A percentile compares a stretch with the other conserved stretches of the same genome.
phyloP scores from a whole-genome alignment of 1,140 invertebrate genomes.

The Rhizoglyphus robini region DNA sequence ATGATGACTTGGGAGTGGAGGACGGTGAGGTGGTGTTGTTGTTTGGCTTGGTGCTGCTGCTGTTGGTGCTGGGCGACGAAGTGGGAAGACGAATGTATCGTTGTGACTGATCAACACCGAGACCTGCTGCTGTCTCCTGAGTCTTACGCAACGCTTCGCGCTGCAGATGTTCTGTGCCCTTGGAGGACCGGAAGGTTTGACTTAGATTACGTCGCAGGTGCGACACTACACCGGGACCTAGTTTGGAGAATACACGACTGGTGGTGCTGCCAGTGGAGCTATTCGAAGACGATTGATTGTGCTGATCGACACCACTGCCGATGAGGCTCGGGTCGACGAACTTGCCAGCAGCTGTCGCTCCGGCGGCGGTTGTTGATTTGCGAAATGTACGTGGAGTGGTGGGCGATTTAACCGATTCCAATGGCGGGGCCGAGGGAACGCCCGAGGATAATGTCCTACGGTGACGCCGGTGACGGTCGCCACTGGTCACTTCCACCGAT shows the following conservation, averaged over 20 bases:
- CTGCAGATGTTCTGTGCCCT: slow-evolving; percentile 17
- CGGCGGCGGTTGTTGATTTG: neutral
- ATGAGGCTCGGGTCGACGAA: neutral
- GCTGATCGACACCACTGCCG: neutral
- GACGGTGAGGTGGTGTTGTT: slow-evolving; percentile 4
- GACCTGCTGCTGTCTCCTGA: neutral
- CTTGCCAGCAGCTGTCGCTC: neutral
- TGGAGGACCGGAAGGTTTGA: neutral
- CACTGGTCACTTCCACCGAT: neutral
- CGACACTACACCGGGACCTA: neutral
- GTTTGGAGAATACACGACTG: neutral
- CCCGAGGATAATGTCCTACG: neutral
- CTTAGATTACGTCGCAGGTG: neutral
- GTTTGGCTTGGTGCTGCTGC: neutral
- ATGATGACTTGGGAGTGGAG: slow-evolving; percentile 8
- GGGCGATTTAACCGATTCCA: neutral
- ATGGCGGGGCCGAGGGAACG: neutral
- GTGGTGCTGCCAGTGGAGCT: neutral
- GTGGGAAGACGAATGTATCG: slow-evolving; percentile 15
- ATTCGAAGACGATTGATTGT: neutral
- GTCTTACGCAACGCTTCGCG: slow-evolving; percentile 17
- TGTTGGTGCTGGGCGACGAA: neutral
- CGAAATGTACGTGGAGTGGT: neutral
- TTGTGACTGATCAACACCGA: neutral
- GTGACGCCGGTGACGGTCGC: neutral